A percentile compares a stretch with the other conserved stretches of the same genome.
phyloP scores from a whole-genome alignment of 2,888 invertebrate species.

The Acrobasis suavella region DNA sequence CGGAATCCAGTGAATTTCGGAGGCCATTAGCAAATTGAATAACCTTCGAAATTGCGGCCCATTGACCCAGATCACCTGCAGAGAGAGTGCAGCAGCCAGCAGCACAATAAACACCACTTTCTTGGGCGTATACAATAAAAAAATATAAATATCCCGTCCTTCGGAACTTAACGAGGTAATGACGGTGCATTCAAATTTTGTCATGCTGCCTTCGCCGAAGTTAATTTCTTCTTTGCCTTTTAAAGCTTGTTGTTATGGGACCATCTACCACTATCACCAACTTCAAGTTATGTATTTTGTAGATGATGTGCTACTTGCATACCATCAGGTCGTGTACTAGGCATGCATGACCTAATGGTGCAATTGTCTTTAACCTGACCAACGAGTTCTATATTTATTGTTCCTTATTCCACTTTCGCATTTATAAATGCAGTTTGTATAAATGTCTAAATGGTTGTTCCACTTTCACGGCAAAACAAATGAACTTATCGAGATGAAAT shows the following conservation, averaged over 20 bases:
- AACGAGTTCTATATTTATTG: too few species aligned
- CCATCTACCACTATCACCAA: neutral
- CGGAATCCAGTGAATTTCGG: conserved; percentile 20
- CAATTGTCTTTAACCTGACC: too few species aligned
- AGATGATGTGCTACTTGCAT: too few species aligned
- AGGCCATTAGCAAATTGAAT: conserved; percentile 45
- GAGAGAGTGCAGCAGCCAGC: conserved; percentile 55
- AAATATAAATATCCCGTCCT: conserved; percentile 42
- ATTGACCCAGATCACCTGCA: conserved; percentile 56
- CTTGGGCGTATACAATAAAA: conserved; percentile 49
- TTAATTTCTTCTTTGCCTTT: conserved; percentile 10
- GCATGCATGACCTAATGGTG: too few species aligned
- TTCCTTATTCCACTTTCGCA: too few species aligned
- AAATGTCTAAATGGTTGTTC: too few species aligned
- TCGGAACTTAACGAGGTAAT: conserved; percentile 27
- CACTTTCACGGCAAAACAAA: too few species aligned
- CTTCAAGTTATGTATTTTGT: too few species aligned
- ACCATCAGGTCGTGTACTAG: too few species aligned
- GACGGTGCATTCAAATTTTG: conserved; percentile 15
- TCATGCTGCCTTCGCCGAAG: neutral
- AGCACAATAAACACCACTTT: conserved; percentile 64
- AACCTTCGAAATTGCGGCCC: conserved; percentile 51
- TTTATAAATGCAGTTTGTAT: too few species aligned
- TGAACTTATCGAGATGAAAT: too few species aligned
- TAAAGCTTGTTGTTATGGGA: neutral